Base-by-base conservation (phyloP, 2,888 invertebrate genomes). In the Melitaea athalia region DNA sequence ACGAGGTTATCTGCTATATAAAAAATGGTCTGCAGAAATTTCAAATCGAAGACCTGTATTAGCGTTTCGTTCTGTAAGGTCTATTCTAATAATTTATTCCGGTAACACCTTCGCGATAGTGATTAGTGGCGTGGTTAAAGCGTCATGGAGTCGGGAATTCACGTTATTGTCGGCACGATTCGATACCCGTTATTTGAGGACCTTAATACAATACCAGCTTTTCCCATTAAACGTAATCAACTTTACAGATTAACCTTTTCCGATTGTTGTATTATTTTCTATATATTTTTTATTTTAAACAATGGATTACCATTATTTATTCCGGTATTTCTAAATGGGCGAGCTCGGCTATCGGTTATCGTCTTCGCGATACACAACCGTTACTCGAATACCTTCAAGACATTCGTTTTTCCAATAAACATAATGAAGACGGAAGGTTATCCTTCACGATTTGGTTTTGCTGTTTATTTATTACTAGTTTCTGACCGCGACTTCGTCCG, bases 111-210 rank as follows among this genome's bases (percentile, higher is more conserved):
- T 59, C 59, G 53, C 61, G 64, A 57, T 12, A 53, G 53, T n/a
- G n/a, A n/a, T n/a, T n/a, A n/a, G n/a, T 45, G 33, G 31, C 33
- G 60, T 45, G 60, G 60, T 43, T 43, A 38, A 10, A 47, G 24
- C 61, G 49, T 47, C 47, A 64, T 57, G 31, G 64, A 53, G 38
- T 49, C 55, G n/a, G n/a, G n/a, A n/a, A n/a, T n/a, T n/a, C 47
- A 55, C 64, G 61, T 67, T 65, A 69, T 66, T 71, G 60, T 53
- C 57, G 17, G 64, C 69, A 69, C 64, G 69, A 69, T 63, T 66
- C 69, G 64, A 15, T 60, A 49, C 63, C 71, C 69, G 71, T 71
- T 71, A 69, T 57, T 64, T 53, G 64, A 45, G 52, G 59, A 60
- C 45, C 47, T 45, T 24, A 45, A 55, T 38, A 57, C 57, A 57